A percentile compares a stretch with the other conserved stretches of the same genome.
phyloP scores from a whole-genome alignment of 1,140 invertebrate species.

The Zaprionus vittiger region DNA sequence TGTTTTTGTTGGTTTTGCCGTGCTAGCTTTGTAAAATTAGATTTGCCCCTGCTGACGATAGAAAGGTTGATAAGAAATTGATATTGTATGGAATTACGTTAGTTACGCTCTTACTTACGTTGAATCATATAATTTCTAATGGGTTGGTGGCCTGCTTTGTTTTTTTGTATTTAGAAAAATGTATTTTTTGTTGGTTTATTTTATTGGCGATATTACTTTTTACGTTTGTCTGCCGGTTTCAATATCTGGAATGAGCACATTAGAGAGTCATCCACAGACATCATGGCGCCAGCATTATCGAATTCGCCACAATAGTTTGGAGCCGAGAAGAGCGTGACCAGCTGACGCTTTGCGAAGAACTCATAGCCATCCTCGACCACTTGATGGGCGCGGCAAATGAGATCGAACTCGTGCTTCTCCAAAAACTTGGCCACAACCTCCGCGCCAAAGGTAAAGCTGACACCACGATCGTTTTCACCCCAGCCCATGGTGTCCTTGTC shows the following conservation, averaged over 20 bases:
- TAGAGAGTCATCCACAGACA: constrained; percentile 99
- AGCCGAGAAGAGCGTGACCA: constrained; percentile 98
- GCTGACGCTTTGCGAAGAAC: constrained; percentile 98
- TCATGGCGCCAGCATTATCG: constrained; percentile 99
- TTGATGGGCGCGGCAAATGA: constrained; percentile 99
- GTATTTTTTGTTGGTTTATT: constrained; percentile 87
- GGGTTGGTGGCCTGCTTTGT: constrained; percentile 52
- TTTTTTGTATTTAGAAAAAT: constrained; percentile 59
- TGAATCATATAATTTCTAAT: constrained; percentile 60
- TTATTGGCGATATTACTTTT: constrained; percentile 95
- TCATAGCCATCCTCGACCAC: constrained; percentile 99
- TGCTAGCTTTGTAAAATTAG: constrained; percentile 49
- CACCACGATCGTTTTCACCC: constrained; percentile 98
- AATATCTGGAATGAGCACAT: constrained; percentile 99
- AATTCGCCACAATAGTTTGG: constrained; percentile 99
- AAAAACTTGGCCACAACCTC: constrained; percentile 97
- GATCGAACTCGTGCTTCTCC: constrained; percentile 97
- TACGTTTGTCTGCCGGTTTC: constrained; percentile 99
- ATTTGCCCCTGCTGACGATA: constrained; percentile 62
- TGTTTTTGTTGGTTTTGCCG: constrained; percentile 14
- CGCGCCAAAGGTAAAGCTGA: constrained; percentile 97
- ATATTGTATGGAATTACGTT: constrained; percentile 50
- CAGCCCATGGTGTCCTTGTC: constrained; percentile 96
- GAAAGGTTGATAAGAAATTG: constrained; percentile 61
- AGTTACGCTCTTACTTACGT: constrained; percentile 64